A percentile compares a stretch with the other conserved stretches of the same genome.
Conservation (phyloP, 1,140 invertebrate species). For the Heterodera schachtii region DNA sequence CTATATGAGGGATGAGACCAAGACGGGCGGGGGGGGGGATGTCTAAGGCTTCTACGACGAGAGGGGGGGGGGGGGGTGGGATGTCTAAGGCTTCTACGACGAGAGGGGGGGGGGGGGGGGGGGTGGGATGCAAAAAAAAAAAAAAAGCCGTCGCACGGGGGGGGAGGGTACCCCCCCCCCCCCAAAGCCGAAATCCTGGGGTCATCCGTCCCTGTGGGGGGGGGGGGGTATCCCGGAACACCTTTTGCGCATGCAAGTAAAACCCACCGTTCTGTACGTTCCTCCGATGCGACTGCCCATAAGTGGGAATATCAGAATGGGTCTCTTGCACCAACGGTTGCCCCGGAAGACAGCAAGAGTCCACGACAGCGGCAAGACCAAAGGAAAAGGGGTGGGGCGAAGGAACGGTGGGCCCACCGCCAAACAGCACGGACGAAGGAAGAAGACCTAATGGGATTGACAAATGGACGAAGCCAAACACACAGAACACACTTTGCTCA, state of each 20-base stretch:
- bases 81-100: too few relatives aligned
- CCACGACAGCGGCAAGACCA: neutral
- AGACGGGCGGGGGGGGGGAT: too few relatives aligned
- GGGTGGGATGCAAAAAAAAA: too few relatives aligned
- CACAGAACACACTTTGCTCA: conserved; percentile 27
- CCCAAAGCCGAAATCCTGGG: too few relatives aligned
- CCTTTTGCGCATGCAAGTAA: neutral
- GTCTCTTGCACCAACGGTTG: neutral
- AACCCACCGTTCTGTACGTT: conserved; percentile 11
- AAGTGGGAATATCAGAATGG: neutral
- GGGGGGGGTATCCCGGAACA: too few relatives aligned
- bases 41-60: too few relatives aligned
- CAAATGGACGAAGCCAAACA: conserved; percentile 1
- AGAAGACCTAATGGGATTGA: conserved; percentile 17
- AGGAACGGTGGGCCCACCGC: conserved; percentile 40
- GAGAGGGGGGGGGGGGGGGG: too few relatives aligned
- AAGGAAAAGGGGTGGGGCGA: conserved; percentile 39
- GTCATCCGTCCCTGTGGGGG: too few relatives aligned
- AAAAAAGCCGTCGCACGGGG: too few relatives aligned
- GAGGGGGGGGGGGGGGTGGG: too few relatives aligned
- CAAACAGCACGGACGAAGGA: conserved; percentile 44
- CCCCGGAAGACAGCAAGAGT: neutral
- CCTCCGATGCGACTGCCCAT: neutral
- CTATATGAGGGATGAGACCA: too few relatives aligned
- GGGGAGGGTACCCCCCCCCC: too few relatives aligned